These are phyloP conservation scores for Enteromius mattozi DNA, from an alignment of 2,797 vertebrate species.

Conservation along the genomic window DNA sequence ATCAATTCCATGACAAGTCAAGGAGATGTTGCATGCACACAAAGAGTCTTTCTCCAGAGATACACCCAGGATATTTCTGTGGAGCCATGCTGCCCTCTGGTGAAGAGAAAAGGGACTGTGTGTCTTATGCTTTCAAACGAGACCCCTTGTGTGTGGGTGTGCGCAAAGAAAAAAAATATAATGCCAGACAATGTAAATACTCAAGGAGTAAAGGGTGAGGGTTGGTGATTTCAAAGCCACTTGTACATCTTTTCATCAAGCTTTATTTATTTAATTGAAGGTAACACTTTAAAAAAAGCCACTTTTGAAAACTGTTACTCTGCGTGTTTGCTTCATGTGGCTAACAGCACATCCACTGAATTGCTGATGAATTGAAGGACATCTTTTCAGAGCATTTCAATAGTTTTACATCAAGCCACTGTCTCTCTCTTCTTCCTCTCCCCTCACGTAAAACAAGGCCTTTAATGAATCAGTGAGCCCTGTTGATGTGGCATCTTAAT, in stretches of 20 bases:
- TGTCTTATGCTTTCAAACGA: slow-evolving; percentile 40
- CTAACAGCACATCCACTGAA: background rate
- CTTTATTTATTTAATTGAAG: background rate
- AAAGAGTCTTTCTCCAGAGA: slow-evolving; percentile 62
- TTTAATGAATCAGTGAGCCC: slow-evolving; percentile 63
- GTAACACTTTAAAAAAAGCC: background rate
- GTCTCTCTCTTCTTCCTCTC: slow-evolving; percentile 22
- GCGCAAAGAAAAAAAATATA: slow-evolving; percentile 1
- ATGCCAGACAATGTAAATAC: background rate
- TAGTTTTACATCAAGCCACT: slow-evolving; percentile 20
- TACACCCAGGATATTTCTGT: slow-evolving; percentile 52
- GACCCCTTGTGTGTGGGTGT: slow-evolving; percentile 46
- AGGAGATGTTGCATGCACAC: slow-evolving; percentile 68
- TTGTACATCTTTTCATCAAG: background rate
- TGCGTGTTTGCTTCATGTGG: background rate
- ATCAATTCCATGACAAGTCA: slow-evolving; percentile 76
- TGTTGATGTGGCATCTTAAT: slow-evolving; percentile 77
- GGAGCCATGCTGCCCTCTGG: slow-evolving; percentile 80
- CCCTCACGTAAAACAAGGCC: slow-evolving; percentile 10
- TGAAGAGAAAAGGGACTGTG: slow-evolving; percentile 57
- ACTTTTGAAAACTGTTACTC: background rate
- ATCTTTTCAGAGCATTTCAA: slow-evolving; percentile 30
- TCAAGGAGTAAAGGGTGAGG: slow-evolving; percentile 27
- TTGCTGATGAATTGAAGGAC: slow-evolving; percentile 21
- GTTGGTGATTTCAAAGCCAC: background rate